Evolutionary conservation across 2,113 vertebrate species (phyloP).

Genomic region (Actenoides lindsayi): DNA sequence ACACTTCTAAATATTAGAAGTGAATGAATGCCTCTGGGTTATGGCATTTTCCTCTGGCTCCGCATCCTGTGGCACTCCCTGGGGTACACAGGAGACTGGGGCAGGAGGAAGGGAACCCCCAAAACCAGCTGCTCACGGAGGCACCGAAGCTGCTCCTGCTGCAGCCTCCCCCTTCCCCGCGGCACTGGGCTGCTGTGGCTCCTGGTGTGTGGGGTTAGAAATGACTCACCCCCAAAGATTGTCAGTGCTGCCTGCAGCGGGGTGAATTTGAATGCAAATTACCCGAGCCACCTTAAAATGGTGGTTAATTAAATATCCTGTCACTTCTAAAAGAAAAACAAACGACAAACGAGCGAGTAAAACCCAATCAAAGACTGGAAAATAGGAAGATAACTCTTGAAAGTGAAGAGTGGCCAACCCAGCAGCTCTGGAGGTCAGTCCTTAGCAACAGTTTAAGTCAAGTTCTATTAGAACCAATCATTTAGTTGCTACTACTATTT

Average conservation of each 20-base stretch:
- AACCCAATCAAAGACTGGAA: slow-evolving; percentile 45
- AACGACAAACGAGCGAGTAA: background rate
- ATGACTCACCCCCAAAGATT: fast-evolving
- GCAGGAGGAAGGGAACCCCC: background rate
- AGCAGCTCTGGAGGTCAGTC: background rate
- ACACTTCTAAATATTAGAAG: slow-evolving; percentile 58
- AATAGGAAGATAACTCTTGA: background rate
- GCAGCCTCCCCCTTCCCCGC: background rate
- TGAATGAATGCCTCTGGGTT: background rate
- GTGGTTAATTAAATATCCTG: slow-evolving; percentile 21
- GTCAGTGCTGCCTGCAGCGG: background rate
- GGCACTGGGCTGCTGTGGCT: background rate
- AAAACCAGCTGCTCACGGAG: background rate
- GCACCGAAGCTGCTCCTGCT: fast-evolving
- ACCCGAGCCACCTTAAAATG: slow-evolving; percentile 63
- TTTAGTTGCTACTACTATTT: background rate
- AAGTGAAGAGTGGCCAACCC: background rate
- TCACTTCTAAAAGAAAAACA: background rate
- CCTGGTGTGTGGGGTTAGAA: background rate
- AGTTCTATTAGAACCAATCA: slow-evolving; percentile 42
- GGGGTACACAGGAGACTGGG: fast-evolving
- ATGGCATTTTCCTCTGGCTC: background rate
- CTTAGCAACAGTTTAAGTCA: background rate
- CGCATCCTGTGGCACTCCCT: fast-evolving
- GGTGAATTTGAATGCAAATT: slow-evolving; percentile 49